These are phyloP conservation scores for Oreotrochilus melanogaster DNA, from an alignment of 2,113 vertebrate species.

Conservation along the genomic window DNA sequence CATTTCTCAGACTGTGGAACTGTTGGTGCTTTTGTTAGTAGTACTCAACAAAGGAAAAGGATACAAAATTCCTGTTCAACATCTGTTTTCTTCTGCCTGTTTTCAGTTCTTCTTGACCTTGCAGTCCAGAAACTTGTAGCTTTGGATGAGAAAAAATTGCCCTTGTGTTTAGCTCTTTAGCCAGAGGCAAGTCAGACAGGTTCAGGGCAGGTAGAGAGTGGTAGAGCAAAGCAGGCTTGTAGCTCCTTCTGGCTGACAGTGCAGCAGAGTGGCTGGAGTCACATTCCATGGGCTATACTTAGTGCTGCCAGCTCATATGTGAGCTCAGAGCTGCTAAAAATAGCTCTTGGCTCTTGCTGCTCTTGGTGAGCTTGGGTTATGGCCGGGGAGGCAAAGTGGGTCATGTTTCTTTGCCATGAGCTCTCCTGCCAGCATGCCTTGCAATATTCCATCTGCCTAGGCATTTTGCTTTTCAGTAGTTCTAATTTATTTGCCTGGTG, in stretches of 20 bases:
- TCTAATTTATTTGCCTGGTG: background rate
- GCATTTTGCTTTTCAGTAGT: background rate
- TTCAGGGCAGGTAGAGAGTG: background rate
- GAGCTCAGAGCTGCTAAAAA: constrained; percentile 67
- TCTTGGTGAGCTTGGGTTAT: constrained; percentile 28
- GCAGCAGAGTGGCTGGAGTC: constrained; percentile 39
- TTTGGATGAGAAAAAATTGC: background rate
- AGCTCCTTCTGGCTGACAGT: background rate
- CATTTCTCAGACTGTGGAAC: background rate
- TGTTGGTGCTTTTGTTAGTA: background rate
- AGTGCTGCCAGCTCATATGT: constrained; percentile 68
- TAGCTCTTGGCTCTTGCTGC: constrained; percentile 25
- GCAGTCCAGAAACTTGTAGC: background rate
- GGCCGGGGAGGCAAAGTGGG: background rate
- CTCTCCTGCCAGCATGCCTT: background rate
- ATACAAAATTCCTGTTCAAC: background rate
- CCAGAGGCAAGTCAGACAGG: background rate
- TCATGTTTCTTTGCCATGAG: constrained; percentile 49
- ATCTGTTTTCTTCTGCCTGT: background rate
- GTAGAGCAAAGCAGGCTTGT: background rate
- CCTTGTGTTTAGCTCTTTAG: background rate
- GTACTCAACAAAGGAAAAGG: background rate
- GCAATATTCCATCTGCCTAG: background rate
- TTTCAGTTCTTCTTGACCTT: background rate
- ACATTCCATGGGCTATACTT: constrained; percentile 71